Conservation (phyloP, 2,113 vertebrate genomes). For the Odocoileus hemionus region DNA sequence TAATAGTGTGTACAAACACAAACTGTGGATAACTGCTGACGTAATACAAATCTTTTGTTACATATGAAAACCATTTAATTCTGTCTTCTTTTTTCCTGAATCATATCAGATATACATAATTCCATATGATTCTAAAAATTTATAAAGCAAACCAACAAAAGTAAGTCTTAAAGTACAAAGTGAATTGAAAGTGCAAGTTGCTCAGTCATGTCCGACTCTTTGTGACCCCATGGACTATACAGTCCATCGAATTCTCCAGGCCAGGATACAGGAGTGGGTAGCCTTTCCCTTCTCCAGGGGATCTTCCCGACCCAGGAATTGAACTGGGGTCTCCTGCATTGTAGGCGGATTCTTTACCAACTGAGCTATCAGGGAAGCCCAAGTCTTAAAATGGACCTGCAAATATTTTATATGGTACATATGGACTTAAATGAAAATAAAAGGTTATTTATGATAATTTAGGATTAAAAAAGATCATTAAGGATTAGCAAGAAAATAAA, state of each 20-base stretch:
- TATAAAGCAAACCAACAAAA: conserved; percentile 12
- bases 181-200: not conserved
- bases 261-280: not conserved
- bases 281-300: not conserved
- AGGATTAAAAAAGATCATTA: not conserved
- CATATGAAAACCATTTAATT: conserved; percentile 18
- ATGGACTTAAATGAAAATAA: conserved; percentile 22
- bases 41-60: not conserved
- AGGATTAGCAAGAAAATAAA: not conserved
- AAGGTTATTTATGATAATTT: not conserved
- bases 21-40: not conserved
- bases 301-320: not conserved
- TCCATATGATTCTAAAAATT: conserved; percentile 5
- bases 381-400: not conserved
- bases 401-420: not conserved
- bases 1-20: not conserved
- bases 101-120: not conserved
- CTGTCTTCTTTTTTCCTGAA: not conserved
- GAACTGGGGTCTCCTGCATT: not conserved
- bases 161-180: not conserved
- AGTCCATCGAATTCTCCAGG: not conserved
- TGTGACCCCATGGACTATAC: not conserved
- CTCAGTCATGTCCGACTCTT: not conserved
- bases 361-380: not conserved
- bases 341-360: not conserved